phyloP scores from a whole-genome alignment of 2,888 invertebrate genomes.

The Cabera pusaria region DNA sequence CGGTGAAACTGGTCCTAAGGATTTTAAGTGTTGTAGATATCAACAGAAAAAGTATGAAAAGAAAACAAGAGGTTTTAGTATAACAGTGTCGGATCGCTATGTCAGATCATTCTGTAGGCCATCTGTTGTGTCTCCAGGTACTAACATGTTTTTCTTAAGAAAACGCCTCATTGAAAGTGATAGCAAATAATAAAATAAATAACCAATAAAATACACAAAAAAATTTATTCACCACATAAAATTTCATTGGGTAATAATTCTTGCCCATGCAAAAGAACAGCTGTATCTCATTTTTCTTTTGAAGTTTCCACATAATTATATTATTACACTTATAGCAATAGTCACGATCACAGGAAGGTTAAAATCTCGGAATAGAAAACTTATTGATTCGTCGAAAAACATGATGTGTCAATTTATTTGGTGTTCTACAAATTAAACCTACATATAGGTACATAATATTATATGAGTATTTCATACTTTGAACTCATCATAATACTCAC shows the following conservation, averaged over 20 bases:
- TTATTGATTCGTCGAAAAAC: constrained; percentile 60
- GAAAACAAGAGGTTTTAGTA: no score
- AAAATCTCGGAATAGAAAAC: constrained; percentile 79
- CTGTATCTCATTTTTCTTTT: constrained; percentile 64
- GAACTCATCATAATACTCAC: constrained; percentile 17
- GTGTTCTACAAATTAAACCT: constrained; percentile 71
- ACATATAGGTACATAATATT: constrained; percentile 29
- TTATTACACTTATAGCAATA: constrained; percentile 68
- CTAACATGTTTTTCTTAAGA: no score
- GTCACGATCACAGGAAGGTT: constrained; percentile 80
- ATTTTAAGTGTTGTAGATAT: no score
- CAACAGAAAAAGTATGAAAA: no score
- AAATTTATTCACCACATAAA: constrained; percentile 82
- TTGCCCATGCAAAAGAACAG: constrained; percentile 79
- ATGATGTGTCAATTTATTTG: constrained; percentile 55
- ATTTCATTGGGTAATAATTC: constrained; percentile 67
- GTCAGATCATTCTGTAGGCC: no score
- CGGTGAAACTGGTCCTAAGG: no score
- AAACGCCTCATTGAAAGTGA: no score
- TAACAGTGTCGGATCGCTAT: no score
- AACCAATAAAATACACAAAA: constrained; percentile 71
- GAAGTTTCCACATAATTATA: constrained; percentile 62
- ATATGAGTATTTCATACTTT: constrained; percentile 61
- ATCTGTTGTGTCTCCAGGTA: no score
- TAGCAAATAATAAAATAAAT: no score